Conservation (phyloP, 2,888 invertebrate species). For the Cantharis rustica region DNA sequence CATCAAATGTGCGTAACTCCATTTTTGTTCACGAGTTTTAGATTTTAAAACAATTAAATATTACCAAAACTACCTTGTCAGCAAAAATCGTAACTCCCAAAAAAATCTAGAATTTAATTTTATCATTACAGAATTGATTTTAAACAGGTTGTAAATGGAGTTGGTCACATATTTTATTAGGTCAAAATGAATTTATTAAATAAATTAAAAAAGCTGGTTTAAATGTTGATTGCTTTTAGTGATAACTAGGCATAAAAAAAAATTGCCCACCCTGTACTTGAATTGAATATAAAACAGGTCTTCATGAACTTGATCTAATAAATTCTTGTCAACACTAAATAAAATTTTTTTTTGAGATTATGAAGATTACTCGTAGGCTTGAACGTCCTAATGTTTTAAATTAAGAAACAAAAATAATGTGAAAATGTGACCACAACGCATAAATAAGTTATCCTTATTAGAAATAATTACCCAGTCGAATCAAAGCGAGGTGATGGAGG, state of each 20-base stretch:
- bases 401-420: background rate
- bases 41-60: too few relatives aligned
- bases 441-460: background rate
- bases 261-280: background rate
- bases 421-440: background rate
- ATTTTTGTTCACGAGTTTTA: too few relatives aligned
- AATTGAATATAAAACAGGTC: background rate
- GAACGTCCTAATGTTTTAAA: background rate
- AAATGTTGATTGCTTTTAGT: background rate
- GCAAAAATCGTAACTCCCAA: too few relatives aligned
- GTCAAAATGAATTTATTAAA: too few relatives aligned
- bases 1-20: too few relatives aligned
- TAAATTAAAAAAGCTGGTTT: background rate
- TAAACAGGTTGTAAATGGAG: too few relatives aligned
- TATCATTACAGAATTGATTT: too few relatives aligned
- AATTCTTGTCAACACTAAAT: background rate
- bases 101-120: too few relatives aligned
- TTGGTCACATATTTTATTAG: too few relatives aligned
- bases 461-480: constrained; percentile 46
- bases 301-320: background rate
- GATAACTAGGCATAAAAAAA: background rate
- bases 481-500: constrained; percentile 66
- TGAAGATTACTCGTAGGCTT: background rate
- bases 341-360: background rate
- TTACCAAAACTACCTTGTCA: too few relatives aligned